Base-by-base conservation (phyloP, 1,140 invertebrate genomes). In the Patella vulgata region DNA sequence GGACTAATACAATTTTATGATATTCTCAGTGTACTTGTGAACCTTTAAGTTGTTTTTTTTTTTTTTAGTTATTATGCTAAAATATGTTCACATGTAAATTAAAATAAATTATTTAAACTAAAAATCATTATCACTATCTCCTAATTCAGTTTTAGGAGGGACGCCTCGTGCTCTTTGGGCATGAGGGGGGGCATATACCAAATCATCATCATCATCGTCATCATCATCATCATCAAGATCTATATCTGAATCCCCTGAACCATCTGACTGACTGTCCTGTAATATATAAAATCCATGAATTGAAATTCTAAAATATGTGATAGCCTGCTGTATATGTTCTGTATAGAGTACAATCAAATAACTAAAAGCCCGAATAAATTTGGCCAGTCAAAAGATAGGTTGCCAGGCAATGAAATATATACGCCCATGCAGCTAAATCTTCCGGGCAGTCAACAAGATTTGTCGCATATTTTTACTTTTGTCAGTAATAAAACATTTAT, bases 51-150 rank as follows among this genome's bases (percentile, higher is more conserved):
- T n/a, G n/a, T n/a, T n/a, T n/a, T n/a, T n/a, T n/a, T n/a, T n/a
- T n/a, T n/a, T n/a, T n/a, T n/a, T n/a, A n/a, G n/a, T n/a, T n/a
- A n/a, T n/a, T n/a, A n/a, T n/a, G n/a, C n/a, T n/a, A n/a, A n/a
- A n/a, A n/a, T n/a, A n/a, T n/a, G n/a, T n/a, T n/a, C n/a, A n/a
- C n/a, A n/a, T n/a, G n/a, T n/a, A n/a, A n/a, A n/a, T n/a, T n/a
- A n/a, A n/a, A n/a, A n/a, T n/a, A n/a, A n/a, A n/a, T n/a, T n/a
- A n/a, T n/a, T n/a, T n/a, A n/a, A n/a, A n/a, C n/a, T n/a, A 81
- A 39, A 81, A 81, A 57, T 80, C 79, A 70, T 78, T 75, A 52
- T 78, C 75, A 68, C 77, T 80, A 51, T 81, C 79, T 48, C 76
- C 70, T n/a, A 70, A 51, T 25, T 74, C 77, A 42, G 57, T 61